phyloP scores from a whole-genome alignment of 2,888 invertebrate genomes.

The Drosophila quasianomalipes region DNA sequence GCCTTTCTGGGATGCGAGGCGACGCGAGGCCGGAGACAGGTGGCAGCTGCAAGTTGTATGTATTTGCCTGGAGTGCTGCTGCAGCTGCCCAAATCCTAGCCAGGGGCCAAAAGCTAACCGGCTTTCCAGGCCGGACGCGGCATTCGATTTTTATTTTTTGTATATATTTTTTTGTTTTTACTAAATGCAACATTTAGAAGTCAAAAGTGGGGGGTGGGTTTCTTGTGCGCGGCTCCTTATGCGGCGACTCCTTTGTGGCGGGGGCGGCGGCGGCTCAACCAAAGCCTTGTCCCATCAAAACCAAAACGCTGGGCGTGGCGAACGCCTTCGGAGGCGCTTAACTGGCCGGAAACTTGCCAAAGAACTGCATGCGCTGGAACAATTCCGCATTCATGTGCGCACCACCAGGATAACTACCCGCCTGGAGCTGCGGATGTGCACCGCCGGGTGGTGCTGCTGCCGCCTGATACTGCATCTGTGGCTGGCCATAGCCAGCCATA shows the following conservation, averaged over 20 bases:
- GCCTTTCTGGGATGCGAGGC: slow-evolving; percentile 21
- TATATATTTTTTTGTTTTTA: slow-evolving; percentile 42
- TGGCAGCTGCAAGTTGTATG: slow-evolving; percentile 3
- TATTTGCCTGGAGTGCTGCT: slow-evolving; percentile 20
- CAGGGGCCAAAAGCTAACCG: slow-evolving; percentile 39
- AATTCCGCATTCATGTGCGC: slow-evolving; percentile 80
- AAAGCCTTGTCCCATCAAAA: slow-evolving; percentile 69
- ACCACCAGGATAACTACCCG: slow-evolving; percentile 51
- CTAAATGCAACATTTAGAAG: slow-evolving; percentile 75
- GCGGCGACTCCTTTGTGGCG: slow-evolving; percentile 15
- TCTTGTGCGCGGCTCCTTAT: slow-evolving; percentile 20
- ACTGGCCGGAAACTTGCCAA: slow-evolving; percentile 82
- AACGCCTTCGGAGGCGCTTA: slow-evolving; percentile 53
- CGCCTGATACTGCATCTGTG: slow-evolving; percentile 68
- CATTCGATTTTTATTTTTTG: neutral
- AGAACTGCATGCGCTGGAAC: slow-evolving; percentile 86
- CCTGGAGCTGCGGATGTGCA: slow-evolving; percentile 66
- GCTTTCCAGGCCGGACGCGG: slow-evolving; percentile 72
- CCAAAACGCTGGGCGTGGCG: slow-evolving; percentile 76
- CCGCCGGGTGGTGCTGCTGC: slow-evolving; percentile 33
- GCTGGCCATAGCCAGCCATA: slow-evolving; percentile 59
- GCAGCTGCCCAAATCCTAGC: slow-evolving; percentile 28
- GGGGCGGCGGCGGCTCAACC: slow-evolving; percentile 31
- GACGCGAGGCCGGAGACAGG: slow-evolving; percentile 20
- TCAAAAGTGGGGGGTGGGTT: slow-evolving; percentile 45